phyloP scores from a whole-genome alignment of 2,113 vertebrate species.

The Corythoichthys haematopterus region DNA sequence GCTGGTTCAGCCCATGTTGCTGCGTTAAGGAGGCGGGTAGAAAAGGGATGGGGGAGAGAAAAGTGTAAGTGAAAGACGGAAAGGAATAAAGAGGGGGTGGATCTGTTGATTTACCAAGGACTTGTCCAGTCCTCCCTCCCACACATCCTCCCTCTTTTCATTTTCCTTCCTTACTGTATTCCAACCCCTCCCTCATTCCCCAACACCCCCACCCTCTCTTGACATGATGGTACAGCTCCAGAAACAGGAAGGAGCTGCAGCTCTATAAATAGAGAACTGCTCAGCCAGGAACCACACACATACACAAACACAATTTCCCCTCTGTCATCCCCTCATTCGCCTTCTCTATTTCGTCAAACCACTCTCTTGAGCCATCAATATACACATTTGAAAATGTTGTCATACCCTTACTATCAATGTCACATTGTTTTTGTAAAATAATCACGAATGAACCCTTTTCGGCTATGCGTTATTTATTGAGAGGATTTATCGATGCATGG shows the following conservation, averaged over 20 bases:
- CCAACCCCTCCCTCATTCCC: constrained; percentile 14
- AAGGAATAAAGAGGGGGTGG: constrained; percentile 34
- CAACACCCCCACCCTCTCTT: constrained; percentile 33
- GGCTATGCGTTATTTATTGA: constrained; percentile 16
- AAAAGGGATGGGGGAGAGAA: constrained; percentile 5
- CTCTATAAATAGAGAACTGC: constrained; percentile 71
- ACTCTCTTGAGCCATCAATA: constrained; percentile 21
- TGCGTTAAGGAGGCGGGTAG: constrained; percentile 38
- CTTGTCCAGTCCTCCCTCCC: constrained; percentile 59
- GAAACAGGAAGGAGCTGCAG: constrained; percentile 70
- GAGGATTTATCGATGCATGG: constrained; percentile 1
- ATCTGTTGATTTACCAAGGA: constrained; percentile 70
- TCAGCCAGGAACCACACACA: constrained; percentile 63
- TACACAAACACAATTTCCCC: constrained; percentile 44
- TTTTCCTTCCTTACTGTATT: background rate
- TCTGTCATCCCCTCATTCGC: constrained; percentile 41
- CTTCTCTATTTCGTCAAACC: constrained; percentile 11
- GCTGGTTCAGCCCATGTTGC: constrained; percentile 46
- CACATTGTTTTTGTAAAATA: background rate
- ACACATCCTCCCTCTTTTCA: constrained; percentile 22
- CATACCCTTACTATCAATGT: constrained; percentile 7
- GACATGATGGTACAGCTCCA: constrained; percentile 67
- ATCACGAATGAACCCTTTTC: background rate
- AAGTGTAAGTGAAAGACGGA: background rate
- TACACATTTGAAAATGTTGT: constrained; percentile 28